Conservation (phyloP, 2,888 invertebrate genomes). For the Rotaria macrura region DNA sequence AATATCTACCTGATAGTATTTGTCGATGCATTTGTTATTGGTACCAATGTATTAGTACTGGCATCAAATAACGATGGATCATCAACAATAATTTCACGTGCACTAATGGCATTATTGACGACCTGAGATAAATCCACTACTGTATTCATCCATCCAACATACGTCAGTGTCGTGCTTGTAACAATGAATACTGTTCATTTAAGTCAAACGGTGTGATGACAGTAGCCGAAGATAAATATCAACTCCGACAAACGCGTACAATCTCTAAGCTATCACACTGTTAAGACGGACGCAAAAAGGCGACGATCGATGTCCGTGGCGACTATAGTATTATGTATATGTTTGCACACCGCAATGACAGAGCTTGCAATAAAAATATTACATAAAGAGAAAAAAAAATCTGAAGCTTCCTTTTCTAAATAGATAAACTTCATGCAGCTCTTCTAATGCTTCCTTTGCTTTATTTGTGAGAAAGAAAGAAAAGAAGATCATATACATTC, state of each 20-base stretch:
- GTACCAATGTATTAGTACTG: background rate
- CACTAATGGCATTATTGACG: background rate
- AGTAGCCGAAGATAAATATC: slow-evolving; percentile 15
- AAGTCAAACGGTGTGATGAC: background rate
- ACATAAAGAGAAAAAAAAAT: background rate
- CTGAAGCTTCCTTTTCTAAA: background rate
- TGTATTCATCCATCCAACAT: background rate
- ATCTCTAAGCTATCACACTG: background rate
- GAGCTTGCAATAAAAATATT: background rate
- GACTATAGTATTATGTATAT: background rate
- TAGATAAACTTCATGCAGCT: background rate
- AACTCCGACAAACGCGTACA: background rate
- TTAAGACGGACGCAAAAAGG: background rate
- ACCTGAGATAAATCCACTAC: background rate
- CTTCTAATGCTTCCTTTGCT: background rate
- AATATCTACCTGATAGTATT: background rate
- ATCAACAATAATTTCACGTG: background rate
- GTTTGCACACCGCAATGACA: background rate
- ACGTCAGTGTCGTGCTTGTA: background rate
- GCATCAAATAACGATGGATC: background rate
- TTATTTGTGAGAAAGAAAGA: background rate
- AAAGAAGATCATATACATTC: too few species aligned
- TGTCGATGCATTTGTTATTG: background rate
- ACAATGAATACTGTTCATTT: background rate
- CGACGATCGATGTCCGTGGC: background rate